These are phyloP conservation scores for Poecilia wingei DNA, from an alignment of 2,797 vertebrate genomes.

Conservation along the genomic window DNA sequence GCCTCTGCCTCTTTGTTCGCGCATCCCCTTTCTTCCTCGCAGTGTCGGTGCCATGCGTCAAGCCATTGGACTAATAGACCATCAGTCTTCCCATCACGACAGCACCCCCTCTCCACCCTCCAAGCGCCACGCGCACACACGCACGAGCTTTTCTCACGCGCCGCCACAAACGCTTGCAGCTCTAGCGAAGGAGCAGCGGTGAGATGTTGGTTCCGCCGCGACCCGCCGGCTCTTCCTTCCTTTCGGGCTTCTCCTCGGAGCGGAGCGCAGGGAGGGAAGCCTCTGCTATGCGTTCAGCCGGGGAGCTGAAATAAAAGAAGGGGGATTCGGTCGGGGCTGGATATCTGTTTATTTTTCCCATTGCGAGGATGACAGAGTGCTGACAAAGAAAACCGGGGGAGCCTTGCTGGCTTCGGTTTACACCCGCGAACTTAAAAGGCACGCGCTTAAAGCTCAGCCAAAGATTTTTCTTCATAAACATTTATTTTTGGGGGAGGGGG, in stretches of 20 bases:
- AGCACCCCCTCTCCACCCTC: slow-evolving; percentile 43
- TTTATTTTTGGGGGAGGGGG: slow-evolving; percentile 19
- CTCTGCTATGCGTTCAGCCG: slow-evolving; percentile 59
- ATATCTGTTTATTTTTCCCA: neutral
- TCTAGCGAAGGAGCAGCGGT: slow-evolving; percentile 58
- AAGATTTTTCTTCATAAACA: slow-evolving; percentile 28
- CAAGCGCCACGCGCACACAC: slow-evolving; percentile 8
- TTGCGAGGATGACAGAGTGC: slow-evolving; percentile 81
- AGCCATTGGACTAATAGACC: slow-evolving; percentile 68
- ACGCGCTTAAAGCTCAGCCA: slow-evolving; percentile 56
- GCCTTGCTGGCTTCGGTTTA: slow-evolving; percentile 79
- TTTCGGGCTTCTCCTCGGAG: slow-evolving; percentile 41
- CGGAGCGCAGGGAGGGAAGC: slow-evolving; percentile 53
- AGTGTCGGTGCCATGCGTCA: slow-evolving; percentile 11
- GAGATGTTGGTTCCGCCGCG: slow-evolving; percentile 78
- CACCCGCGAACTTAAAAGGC: slow-evolving; percentile 72
- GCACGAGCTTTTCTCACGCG: slow-evolving; percentile 13
- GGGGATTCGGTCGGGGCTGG: slow-evolving; percentile 33
- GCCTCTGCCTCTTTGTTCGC: slow-evolving; percentile 43
- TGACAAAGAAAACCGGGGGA: slow-evolving; percentile 82
- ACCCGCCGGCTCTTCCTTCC: slow-evolving; percentile 45
- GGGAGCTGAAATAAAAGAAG: slow-evolving; percentile 64
- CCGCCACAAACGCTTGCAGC: slow-evolving; percentile 23
- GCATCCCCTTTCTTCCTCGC: slow-evolving; percentile 41
- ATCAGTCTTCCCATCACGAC: slow-evolving; percentile 74